These are phyloP conservation scores for Drosophila falleni DNA, from an alignment of 2,888 invertebrate genomes.

Conservation along the genomic window DNA sequence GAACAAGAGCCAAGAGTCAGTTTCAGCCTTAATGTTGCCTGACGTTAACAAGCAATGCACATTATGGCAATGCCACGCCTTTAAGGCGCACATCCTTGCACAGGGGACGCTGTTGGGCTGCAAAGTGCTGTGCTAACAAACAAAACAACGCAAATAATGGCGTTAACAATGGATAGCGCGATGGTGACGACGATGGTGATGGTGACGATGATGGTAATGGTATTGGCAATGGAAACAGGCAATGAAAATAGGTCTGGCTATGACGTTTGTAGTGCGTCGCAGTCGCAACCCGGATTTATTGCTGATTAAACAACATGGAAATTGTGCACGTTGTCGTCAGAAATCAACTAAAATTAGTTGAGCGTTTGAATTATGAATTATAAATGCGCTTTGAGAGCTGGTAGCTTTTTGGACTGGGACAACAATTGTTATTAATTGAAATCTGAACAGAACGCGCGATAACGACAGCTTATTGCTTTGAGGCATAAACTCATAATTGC, in stretches of 20 bases:
- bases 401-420: neutral
- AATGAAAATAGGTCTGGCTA: conserved; percentile 22
- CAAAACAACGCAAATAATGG: conserved; percentile 34
- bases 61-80: conserved; percentile 31
- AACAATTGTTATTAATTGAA: neutral
- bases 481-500: neutral
- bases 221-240: conserved; percentile 2
- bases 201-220: neutral
- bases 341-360: conserved; percentile 69
- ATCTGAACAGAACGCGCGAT: neutral
- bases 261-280: conserved; percentile 17
- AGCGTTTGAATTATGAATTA: conserved; percentile 1
- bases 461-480: neutral
- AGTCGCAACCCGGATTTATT: conserved; percentile 33
- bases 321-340: conserved; percentile 50
- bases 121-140: conserved; percentile 35
- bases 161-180: conserved; percentile 9
- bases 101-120: conserved; percentile 1
- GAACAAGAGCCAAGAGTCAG: conserved; percentile 10
- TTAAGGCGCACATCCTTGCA: neutral
- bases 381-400: conserved; percentile 2
- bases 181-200: conserved; percentile 4
- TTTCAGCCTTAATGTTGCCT: conserved; percentile 28
- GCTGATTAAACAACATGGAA: conserved; percentile 44
- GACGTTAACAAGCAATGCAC: conserved; percentile 27